Evolutionary conservation across 2,888 invertebrate species (phyloP).

Genomic region (Sarcophaga subvicina): DNA sequence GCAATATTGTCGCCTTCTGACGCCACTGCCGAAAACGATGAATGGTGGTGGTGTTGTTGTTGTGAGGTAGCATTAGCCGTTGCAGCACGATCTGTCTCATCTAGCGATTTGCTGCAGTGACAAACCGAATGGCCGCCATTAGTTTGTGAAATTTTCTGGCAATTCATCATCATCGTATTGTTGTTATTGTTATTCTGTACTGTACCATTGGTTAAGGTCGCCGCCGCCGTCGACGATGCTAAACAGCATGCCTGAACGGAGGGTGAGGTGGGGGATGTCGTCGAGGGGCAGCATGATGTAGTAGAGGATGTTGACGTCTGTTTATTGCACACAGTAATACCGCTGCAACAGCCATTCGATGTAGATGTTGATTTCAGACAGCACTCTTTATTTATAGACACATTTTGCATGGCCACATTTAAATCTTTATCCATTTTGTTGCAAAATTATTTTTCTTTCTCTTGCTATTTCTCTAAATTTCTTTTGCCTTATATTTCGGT

Average conservation of each 20-base stretch:
- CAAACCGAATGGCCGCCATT: constrained; percentile 48
- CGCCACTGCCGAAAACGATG: constrained; percentile 67
- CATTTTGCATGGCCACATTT: constrained; percentile 79
- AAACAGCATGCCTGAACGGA: constrained; percentile 38
- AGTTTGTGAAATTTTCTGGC: constrained; percentile 53
- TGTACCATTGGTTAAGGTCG: constrained; percentile 50
- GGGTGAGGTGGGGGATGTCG: constrained; percentile 30
- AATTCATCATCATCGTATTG: constrained; percentile 31
- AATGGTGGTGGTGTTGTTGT: constrained; percentile 4
- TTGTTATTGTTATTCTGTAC: constrained; percentile 52
- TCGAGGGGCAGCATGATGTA: constrained; percentile 42
- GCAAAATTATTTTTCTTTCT: constrained; percentile 43
- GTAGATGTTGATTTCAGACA: constrained; percentile 62
- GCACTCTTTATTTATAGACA: constrained; percentile 78
- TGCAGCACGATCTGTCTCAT: constrained; percentile 58
- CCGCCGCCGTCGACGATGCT: constrained; percentile 8
- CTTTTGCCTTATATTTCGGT: constrained; percentile 39
- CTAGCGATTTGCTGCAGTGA: constrained; percentile 66
- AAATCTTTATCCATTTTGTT: constrained; percentile 80
- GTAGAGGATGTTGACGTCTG: constrained; percentile 60
- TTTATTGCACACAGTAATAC: constrained; percentile 67
- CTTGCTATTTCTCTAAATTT: constrained; percentile 50
- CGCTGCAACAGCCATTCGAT: constrained; percentile 33
- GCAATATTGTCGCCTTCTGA: constrained; percentile 72
- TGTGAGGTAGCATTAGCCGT: constrained; percentile 47